These are phyloP conservation scores for Clarias fuscus DNA, from an alignment of 2,797 vertebrate species.

Conservation along the genomic window DNA sequence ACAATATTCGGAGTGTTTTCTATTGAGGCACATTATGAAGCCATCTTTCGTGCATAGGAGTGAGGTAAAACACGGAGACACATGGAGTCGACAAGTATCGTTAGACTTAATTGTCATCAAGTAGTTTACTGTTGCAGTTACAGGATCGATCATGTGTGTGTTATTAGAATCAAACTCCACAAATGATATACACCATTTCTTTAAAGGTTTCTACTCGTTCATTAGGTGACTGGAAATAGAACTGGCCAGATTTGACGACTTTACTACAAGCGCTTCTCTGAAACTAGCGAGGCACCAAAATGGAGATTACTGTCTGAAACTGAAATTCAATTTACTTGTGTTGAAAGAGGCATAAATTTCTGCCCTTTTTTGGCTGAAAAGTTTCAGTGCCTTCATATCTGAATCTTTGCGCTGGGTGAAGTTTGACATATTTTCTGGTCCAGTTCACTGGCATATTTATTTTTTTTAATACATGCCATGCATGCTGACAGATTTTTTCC, in stretches of 20 bases:
- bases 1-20: neutral
- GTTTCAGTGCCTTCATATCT: neutral
- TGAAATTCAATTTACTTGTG: constrained; percentile 11
- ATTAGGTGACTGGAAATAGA: constrained; percentile 1
- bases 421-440: constrained; percentile 3
- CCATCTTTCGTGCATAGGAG: neutral
- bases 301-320: neutral
- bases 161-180: neutral
- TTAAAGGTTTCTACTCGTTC: neutral
- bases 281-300: neutral
- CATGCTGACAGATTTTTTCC: neutral
- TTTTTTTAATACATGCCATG: neutral
- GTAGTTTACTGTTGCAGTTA: neutral
- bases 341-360: neutral
- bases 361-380: neutral
- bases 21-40: neutral
- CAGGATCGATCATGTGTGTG: neutral
- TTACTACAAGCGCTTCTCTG: neutral
- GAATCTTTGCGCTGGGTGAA: neutral
- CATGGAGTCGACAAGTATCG: neutral
- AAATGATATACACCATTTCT: neutral
- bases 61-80: neutral
- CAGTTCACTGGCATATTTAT: neutral
- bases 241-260: neutral
- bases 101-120: neutral